Evolutionary conservation across 2,888 invertebrate genomes (phyloP).

Genomic region (Cataglyphis cursor): DNA sequence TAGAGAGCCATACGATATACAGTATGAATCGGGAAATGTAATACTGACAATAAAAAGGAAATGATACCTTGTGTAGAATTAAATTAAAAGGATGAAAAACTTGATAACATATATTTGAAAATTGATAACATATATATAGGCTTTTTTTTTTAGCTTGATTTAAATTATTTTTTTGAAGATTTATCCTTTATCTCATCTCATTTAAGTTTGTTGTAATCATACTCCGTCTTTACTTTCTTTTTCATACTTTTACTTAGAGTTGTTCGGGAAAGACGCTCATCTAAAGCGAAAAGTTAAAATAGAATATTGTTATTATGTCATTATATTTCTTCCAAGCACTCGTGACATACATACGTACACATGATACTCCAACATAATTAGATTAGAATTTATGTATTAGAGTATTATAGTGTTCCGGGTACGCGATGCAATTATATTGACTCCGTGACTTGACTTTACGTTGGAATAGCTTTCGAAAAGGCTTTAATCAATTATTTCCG

Average conservation of each 20-base stretch:
- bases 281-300: not conserved
- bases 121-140: not conserved
- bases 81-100: not conserved
- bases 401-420: not conserved
- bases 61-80: not conserved
- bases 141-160: not conserved
- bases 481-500: conserved; percentile 21
- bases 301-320: not conserved
- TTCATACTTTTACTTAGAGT: not conserved
- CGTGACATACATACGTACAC: not conserved
- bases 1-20: not conserved
- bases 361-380: not conserved
- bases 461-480: not conserved
- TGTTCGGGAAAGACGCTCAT: not conserved
- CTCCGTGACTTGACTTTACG: not conserved
- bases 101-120: not conserved
- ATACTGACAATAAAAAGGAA: not conserved
- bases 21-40: not conserved
- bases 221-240: not conserved
- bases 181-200: not conserved
- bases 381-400: too few relatives aligned
- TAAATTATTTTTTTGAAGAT: not conserved
- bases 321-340: not conserved
- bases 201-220: not conserved
- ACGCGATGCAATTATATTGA: not conserved